These are phyloP conservation scores for Synergus japonicus DNA, from an alignment of 2,888 invertebrate species.

Conservation along the genomic window DNA sequence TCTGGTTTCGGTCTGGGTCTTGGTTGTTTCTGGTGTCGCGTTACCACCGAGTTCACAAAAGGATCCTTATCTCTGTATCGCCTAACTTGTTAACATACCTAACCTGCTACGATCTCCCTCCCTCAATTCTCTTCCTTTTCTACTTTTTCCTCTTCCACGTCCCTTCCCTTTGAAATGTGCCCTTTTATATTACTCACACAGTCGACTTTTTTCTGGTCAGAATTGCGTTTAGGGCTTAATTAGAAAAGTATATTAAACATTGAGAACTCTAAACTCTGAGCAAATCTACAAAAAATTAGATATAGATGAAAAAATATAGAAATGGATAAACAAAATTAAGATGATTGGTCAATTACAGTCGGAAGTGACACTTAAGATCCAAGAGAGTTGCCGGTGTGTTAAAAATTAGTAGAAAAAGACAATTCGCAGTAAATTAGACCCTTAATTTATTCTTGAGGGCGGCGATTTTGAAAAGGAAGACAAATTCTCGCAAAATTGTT, in stretches of 20 bases:
- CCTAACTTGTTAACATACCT: constrained; percentile 77
- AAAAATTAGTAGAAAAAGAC: constrained; percentile 10
- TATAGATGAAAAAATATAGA: too few species aligned
- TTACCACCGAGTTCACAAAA: constrained; percentile 74
- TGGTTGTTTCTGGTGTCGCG: constrained; percentile 73
- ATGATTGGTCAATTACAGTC: constrained; percentile 6
- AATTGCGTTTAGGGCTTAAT: neutral
- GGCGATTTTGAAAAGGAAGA: constrained; percentile 21
- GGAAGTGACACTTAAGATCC: constrained; percentile 22
- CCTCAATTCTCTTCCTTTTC: constrained; percentile 21
- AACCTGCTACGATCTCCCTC: constrained; percentile 63
- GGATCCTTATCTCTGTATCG: constrained; percentile 76
- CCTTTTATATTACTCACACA: constrained; percentile 6
- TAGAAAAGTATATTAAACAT: too few species aligned
- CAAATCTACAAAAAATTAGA: too few species aligned
- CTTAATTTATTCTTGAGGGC: neutral
- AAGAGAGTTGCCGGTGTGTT: neutral
- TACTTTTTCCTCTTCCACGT: constrained; percentile 41
- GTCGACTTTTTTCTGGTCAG: neutral
- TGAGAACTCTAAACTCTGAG: too few species aligned
- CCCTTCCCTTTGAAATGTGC: constrained; percentile 15
- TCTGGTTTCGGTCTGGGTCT: constrained; percentile 64
- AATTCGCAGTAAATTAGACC: constrained; percentile 26
- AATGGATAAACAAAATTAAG: neutral
- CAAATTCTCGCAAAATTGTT: constrained; percentile 36